Percentiles rank a stretch among this genome's conserved stretches.
Evolutionary conservation across 2,888 invertebrate genomes (phyloP).

Genomic region (Seira ritae): DNA sequence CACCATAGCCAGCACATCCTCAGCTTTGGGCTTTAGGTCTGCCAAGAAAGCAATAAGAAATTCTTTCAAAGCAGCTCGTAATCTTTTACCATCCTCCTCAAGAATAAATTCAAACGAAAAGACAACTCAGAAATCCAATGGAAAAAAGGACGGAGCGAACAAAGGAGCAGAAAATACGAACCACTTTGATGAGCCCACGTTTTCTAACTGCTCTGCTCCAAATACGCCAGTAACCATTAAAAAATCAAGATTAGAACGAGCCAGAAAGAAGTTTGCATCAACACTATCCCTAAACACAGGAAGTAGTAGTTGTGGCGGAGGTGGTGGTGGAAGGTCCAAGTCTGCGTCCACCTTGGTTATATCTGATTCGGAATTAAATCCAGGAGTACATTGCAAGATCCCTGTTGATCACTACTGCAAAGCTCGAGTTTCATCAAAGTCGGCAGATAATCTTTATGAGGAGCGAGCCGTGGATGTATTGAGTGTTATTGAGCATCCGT

Average conservation of each 20-base stretch:
- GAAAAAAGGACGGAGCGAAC: not conserved
- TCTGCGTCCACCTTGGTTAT: slow-evolving; percentile 28
- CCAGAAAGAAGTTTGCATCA: slow-evolving; percentile 29
- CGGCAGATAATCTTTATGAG: not conserved
- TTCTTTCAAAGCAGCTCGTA: slow-evolving; percentile 56
- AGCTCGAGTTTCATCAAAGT: not conserved
- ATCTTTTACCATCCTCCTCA: slow-evolving; percentile 28
- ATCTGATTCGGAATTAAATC: slow-evolving; percentile 27
- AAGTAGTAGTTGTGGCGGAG: not conserved
- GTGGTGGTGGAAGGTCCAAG: slow-evolving; percentile 23
- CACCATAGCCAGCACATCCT: not conserved
- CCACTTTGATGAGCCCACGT: not conserved
- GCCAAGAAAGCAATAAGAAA: slow-evolving; percentile 46
- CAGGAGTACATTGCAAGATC: not conserved
- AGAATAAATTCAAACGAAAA: not conserved
- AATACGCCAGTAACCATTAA: slow-evolving; percentile 29
- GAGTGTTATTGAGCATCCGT: slow-evolving; percentile 11
- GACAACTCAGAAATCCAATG: not conserved
- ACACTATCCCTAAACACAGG: slow-evolving; percentile 38
- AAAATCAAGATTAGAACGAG: slow-evolving; percentile 36
- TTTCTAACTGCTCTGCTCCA: slow-evolving; percentile 25
- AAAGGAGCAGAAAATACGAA: not conserved
- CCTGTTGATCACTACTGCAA: not conserved
- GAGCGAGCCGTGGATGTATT: slow-evolving; percentile 18
- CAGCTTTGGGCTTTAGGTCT: slow-evolving; percentile 12